Evolutionary conservation across 2,113 vertebrate genomes (phyloP).

Genomic region (Serilophus lunatus): DNA sequence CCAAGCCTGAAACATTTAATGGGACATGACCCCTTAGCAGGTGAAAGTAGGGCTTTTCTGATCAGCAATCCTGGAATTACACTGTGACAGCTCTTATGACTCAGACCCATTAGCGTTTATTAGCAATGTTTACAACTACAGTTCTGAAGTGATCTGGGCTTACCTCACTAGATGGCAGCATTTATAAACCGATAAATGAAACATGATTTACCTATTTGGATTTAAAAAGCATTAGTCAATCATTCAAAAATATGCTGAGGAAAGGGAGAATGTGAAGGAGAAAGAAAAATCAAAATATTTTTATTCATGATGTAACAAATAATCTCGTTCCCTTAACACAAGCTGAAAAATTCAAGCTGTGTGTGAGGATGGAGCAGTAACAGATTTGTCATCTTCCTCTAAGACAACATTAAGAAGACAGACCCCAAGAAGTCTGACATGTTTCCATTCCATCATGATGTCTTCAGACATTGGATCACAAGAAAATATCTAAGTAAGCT

Average conservation of each 20-base stretch:
- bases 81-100: neutral
- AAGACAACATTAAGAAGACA: neutral
- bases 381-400: neutral
- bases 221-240: neutral
- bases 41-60: slow-evolving; percentile 18
- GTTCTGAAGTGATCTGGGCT: neutral
- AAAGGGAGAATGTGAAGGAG: neutral
- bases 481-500: neutral
- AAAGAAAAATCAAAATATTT: slow-evolving; percentile 4
- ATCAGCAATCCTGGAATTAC: neutral
- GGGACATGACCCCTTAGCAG: neutral
- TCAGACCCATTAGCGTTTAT: neutral
- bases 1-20: neutral
- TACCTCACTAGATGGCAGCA: slow-evolving; percentile 66
- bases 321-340: neutral
- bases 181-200: slow-evolving; percentile 46
- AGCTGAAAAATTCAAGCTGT: slow-evolving; percentile 7
- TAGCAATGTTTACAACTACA: neutral
- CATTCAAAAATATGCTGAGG: neutral
- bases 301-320: slow-evolving; percentile 1
- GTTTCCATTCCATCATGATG: neutral
- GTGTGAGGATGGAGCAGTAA: neutral
- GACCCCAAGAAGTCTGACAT: neutral
- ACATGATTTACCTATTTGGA: neutral
- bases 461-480: neutral